Evolutionary conservation across 1,140 invertebrate genomes (phyloP), one percentile per base, ranked within the genome.

Genomic region (Mylabris phalerata): DNA sequence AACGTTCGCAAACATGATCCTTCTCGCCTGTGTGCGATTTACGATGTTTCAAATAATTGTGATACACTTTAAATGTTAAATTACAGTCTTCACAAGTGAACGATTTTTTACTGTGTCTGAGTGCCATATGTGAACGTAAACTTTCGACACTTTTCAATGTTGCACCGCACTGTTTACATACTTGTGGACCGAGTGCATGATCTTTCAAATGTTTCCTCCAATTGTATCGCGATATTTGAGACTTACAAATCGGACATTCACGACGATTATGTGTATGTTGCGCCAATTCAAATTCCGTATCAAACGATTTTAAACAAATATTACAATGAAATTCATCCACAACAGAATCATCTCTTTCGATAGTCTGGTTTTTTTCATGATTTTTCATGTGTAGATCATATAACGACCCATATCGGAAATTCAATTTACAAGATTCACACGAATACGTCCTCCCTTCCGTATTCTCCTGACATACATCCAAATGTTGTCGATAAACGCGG

Each of bases 11-110:
- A 25, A 39, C 19, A 39, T 55, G 44, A 5, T 32, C 10, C 38
- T 41, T 55, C 27, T 48, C 45, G 42, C 50, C 50, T 19, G 39
- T 38, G 38, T 55, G 52, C 40, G 27, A 46, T 24, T 55, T 55
- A 24, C 24, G 19, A 13, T 55, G 52, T 9, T 38, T 13, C 3
- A 40, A 9, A 48, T 40, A 47, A 25, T 24, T 10, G 19, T 47
- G 48, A 2, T 24, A n/a, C 39, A 46, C 46, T 11, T 46, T 32
- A 55, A 55, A 55, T 32, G 40, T 46, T 19, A 38, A n/a, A 3
- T 44, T 44, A 24, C 52, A 55, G 11, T 47, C 38, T 1, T 55
- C 32, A 25, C 52, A 55, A 13, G 5, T 46, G 13, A 38, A 55
- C 9, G 19, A 46, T 4, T 11, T 24, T 41, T n/a, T 48, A 39